phyloP scores from a whole-genome alignment of 2,113 vertebrate genomes.

The Hippocampus zosterae region DNA sequence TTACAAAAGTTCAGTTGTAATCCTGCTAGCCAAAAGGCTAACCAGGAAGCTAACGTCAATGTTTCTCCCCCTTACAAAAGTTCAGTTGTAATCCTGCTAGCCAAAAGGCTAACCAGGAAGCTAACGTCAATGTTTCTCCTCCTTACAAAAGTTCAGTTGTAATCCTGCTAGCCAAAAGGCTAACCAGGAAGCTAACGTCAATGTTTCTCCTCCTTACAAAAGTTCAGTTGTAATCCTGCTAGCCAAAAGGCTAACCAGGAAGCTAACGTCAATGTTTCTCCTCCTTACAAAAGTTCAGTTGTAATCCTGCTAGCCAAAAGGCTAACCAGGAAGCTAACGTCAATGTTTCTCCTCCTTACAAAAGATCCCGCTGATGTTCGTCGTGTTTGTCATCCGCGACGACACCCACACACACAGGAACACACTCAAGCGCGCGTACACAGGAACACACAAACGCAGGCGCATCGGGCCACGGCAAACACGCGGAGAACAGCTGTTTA shows the following conservation, averaged over 20 bases:
- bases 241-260: conserved; percentile 43
- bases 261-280: conserved; percentile 52
- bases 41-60: conserved; percentile 52
- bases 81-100: conserved; percentile 37
- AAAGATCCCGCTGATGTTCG: conserved; percentile 55
- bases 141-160: conserved; percentile 61
- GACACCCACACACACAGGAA: not conserved
- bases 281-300: conserved; percentile 56
- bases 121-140: conserved; percentile 49
- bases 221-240: conserved; percentile 45
- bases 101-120: conserved; percentile 46
- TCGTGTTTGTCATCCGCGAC: conserved; percentile 33
- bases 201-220: conserved; percentile 53
- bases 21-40: conserved; percentile 36
- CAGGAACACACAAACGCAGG: conserved; percentile 17
- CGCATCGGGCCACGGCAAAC: conserved; percentile 29
- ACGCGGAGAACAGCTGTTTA: conserved; percentile 61
- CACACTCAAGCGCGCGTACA: conserved; percentile 1
- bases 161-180: conserved; percentile 40
- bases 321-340: conserved; percentile 50
- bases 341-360: conserved; percentile 49
- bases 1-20: conserved; percentile 64
- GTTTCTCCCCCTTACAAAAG: conserved; percentile 54
- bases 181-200: conserved; percentile 51
- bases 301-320: conserved; percentile 42